Percentiles rank a stretch among this genome's conserved stretches.
Conservation (phyloP, 2,888 invertebrate species). For the Andricus curvator region DNA sequence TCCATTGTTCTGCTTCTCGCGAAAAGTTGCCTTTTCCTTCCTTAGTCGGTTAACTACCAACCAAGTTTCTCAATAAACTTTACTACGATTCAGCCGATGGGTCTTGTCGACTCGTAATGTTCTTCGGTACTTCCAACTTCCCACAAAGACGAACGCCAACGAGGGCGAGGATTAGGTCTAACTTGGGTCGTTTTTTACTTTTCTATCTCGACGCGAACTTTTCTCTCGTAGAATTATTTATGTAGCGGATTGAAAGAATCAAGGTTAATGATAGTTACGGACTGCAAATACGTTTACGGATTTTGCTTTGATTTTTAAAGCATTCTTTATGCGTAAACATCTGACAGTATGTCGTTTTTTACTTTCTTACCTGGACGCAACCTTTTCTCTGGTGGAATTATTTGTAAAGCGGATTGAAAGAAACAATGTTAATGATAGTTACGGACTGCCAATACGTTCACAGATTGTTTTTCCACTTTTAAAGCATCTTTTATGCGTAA, state of each 20-base stretch:
- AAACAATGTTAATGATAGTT: too few relatives aligned
- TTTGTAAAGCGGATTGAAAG: too few relatives aligned
- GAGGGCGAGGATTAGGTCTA: neutral
- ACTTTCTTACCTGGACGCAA: too few relatives aligned
- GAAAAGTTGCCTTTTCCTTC: conserved; percentile 22
- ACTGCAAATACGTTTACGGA: too few relatives aligned
- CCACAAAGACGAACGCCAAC: neutral
- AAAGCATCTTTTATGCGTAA: too few relatives aligned
- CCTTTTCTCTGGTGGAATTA: too few relatives aligned
- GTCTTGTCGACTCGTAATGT: conserved; percentile 34
- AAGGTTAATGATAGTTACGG: neutral
- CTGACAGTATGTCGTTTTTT: too few relatives aligned
- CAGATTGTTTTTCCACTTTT: too few relatives aligned
- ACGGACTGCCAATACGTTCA: too few relatives aligned
- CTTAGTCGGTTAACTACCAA: conserved; percentile 4
- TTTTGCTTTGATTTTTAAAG: too few relatives aligned
- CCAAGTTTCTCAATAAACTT: conserved; percentile 39
- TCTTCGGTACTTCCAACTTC: conserved; percentile 10
- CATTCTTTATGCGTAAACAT: too few relatives aligned
- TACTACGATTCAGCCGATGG: conserved; percentile 16
- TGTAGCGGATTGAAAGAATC: neutral
- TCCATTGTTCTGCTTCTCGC: neutral
- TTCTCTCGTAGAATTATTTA: neutral
- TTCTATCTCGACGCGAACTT: neutral
- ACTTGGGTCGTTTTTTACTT: neutral